phyloP scores from a whole-genome alignment of 2,113 vertebrate species.

The Orientallactaga bullata region DNA sequence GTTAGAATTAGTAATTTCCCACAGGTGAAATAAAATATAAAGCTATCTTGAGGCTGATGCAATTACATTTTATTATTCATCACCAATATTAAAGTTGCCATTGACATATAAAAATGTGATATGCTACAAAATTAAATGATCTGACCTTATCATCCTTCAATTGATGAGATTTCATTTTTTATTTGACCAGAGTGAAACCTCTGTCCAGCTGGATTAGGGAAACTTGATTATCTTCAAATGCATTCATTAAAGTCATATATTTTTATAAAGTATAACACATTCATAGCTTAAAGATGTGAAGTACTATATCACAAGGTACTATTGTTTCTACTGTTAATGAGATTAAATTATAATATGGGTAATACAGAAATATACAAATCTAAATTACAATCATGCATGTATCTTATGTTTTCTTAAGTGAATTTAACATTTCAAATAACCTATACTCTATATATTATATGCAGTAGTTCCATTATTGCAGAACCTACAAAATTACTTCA shows the following conservation, averaged over 20 bases:
- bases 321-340: constrained; percentile 87
- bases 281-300: constrained; percentile 86
- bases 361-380: constrained; percentile 85
- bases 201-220: constrained; percentile 87
- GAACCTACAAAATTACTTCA: constrained; percentile 86
- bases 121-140: constrained; percentile 88
- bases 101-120: constrained; percentile 89
- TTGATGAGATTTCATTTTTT: constrained; percentile 90
- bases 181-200: constrained; percentile 90
- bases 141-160: constrained; percentile 85
- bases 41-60: constrained; percentile 85
- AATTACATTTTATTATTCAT: constrained; percentile 89
- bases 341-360: constrained; percentile 86
- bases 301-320: constrained; percentile 86
- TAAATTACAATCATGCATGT: constrained; percentile 84
- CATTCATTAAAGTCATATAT: constrained; percentile 87
- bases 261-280: constrained; percentile 84
- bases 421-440: constrained; percentile 76
- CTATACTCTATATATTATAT: constrained; percentile 83
- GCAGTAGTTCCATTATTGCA: constrained; percentile 76
- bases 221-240: constrained; percentile 90
- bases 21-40: constrained; percentile 80
- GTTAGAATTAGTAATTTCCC: constrained; percentile 54
- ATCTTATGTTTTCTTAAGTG: constrained; percentile 82
- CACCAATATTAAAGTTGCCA: constrained; percentile 87